Evolutionary conservation across 2,113 vertebrate species (phyloP).

Genomic region (Apteryx owenii): DNA sequence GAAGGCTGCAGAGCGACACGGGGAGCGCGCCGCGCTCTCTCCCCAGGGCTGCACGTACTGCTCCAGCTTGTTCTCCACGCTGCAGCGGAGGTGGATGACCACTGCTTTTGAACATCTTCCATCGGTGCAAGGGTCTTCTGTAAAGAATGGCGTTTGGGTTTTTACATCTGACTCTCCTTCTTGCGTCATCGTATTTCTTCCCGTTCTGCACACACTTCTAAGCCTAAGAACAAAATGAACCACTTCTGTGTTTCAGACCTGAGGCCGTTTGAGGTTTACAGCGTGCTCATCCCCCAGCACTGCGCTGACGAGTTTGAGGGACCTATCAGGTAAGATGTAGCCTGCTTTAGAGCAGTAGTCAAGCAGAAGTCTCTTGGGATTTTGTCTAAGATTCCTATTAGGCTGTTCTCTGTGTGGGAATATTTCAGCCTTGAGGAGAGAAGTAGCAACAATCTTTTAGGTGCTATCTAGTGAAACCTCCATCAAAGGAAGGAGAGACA

Average conservation of each 20-base stretch:
- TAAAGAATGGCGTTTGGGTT: not conserved
- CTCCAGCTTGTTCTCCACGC: rapidly evolving
- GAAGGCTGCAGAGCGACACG: too few species aligned
- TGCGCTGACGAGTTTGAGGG: rapidly evolving
- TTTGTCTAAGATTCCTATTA: not conserved
- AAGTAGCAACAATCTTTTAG: not conserved
- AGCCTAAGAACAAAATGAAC: not conserved
- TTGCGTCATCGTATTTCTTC: not conserved
- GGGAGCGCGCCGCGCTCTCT: not conserved
- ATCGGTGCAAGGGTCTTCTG: not conserved
- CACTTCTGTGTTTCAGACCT: not conserved
- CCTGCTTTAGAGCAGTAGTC: slow-evolving; percentile 27
- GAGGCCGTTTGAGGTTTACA: not conserved
- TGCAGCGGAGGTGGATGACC: rapidly evolving
- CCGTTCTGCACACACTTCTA: rapidly evolving
- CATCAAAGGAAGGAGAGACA: not conserved
- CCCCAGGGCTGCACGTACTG: rapidly evolving
- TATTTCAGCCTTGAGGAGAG: slow-evolving; percentile 28
- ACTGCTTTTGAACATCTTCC: not conserved
- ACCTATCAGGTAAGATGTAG: not conserved
- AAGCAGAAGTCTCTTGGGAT: not conserved
- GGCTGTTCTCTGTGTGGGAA: slow-evolving; percentile 22
- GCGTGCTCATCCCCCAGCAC: not conserved
- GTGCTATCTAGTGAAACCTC: not conserved
- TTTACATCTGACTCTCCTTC: not conserved